Conservation (phyloP, 2,888 invertebrate species). For the Heliconius sara region DNA sequence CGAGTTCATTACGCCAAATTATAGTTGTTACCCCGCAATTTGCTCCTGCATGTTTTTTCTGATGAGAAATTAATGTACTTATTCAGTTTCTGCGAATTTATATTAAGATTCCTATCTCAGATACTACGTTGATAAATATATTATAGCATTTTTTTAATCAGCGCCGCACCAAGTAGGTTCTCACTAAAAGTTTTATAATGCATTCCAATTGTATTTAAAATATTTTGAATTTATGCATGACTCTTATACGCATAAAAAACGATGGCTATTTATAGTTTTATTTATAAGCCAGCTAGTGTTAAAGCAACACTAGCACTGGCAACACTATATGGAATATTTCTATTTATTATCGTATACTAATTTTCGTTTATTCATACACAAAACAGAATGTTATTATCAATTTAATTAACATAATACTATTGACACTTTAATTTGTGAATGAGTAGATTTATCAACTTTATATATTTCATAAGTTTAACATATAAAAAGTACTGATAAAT, state of each 20-base stretch:
- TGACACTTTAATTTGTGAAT: too few relatives aligned
- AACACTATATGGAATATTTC: too few relatives aligned
- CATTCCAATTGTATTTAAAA: conserved; percentile 14
- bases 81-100: conserved; percentile 51
- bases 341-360: too few relatives aligned
- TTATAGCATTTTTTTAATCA: conserved; percentile 41
- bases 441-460: too few relatives aligned
- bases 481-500: too few relatives aligned
- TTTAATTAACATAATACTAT: too few relatives aligned
- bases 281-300: neutral
- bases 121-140: conserved; percentile 40
- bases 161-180: conserved; percentile 33
- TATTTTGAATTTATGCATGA: conserved; percentile 2
- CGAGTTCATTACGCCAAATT: conserved; percentile 71
- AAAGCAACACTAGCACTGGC: too few relatives aligned
- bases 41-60: conserved; percentile 64
- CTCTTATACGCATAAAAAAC: neutral
- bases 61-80: conserved; percentile 61
- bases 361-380: too few relatives aligned
- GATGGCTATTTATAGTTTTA: neutral
- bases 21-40: conserved; percentile 67
- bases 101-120: conserved; percentile 47
- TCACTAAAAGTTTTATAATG: conserved; percentile 38
- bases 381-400: too few relatives aligned
- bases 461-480: too few relatives aligned